These are phyloP conservation scores for Dolichallabes microphthalmus DNA, from an alignment of 2,113 vertebrate genomes.

Conservation along the genomic window DNA sequence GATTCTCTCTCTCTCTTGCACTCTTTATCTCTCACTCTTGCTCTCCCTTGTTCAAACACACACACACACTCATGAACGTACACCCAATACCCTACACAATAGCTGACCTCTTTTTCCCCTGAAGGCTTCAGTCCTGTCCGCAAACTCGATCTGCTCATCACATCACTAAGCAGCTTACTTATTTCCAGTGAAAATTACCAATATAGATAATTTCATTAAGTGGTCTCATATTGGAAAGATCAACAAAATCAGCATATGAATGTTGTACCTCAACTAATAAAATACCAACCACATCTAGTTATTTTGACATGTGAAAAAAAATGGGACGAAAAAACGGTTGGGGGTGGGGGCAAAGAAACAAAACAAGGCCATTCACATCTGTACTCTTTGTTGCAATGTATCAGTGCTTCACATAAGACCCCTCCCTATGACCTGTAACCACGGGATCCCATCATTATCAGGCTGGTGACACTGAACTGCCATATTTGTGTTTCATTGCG, in stretches of 20 bases:
- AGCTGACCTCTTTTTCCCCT: slow-evolving; percentile 32
- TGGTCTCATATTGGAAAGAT: background rate
- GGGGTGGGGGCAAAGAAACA: background rate
- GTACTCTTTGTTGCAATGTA: slow-evolving; percentile 23
- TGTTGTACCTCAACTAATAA: background rate
- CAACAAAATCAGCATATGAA: background rate
- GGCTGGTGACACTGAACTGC: slow-evolving; percentile 41
- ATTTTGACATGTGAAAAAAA: background rate
- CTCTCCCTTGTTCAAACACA: too few species aligned
- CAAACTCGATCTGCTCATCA: background rate
- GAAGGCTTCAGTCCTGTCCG: background rate
- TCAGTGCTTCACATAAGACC: slow-evolving; percentile 6
- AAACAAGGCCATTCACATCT: slow-evolving; percentile 10
- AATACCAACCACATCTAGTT: background rate
- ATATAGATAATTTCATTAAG: background rate
- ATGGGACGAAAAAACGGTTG: too few species aligned
- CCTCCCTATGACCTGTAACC: slow-evolving; percentile 31
- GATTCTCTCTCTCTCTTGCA: too few species aligned
- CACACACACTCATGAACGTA: background rate
- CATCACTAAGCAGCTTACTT: slow-evolving; percentile 40
- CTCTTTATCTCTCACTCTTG: background rate
- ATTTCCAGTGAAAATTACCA: background rate
- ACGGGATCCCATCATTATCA: slow-evolving; percentile 41
- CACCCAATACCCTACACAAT: slow-evolving; percentile 10
- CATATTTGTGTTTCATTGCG: slow-evolving; percentile 57